These are phyloP conservation scores for Aphelinus atriplicis DNA, from an alignment of 1,140 invertebrate genomes.

Conservation along the genomic window DNA sequence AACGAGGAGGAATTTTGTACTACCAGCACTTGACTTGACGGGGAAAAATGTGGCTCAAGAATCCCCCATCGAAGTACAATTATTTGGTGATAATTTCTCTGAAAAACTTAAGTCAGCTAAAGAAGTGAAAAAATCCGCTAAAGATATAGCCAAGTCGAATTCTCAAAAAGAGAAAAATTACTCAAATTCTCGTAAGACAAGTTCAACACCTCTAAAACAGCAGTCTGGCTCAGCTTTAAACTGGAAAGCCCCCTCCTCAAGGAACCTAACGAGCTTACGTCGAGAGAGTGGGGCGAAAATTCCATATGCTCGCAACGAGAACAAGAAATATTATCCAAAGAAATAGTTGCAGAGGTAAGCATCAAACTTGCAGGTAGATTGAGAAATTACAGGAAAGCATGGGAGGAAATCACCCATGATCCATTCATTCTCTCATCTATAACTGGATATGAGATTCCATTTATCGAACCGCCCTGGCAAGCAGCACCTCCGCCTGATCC, in stretches of 20 bases:
- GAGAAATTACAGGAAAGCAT: constrained; percentile 22
- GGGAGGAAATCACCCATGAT: constrained; percentile 37
- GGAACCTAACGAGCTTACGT: background rate
- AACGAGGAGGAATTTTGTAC: background rate
- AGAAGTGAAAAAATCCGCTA: constrained; percentile 36
- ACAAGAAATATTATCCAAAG: background rate
- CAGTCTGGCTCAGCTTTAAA: constrained; percentile 30
- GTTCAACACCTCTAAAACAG: background rate
- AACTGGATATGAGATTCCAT: constrained; percentile 29
- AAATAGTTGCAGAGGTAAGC: constrained; percentile 32
- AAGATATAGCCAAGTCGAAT: constrained; percentile 19
- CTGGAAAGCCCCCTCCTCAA: constrained; percentile 6
- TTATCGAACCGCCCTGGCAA: background rate
- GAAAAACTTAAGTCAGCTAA: constrained; percentile 39
- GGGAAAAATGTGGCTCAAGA: constrained; percentile 27
- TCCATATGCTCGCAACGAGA: background rate
- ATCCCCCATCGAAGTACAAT: background rate
- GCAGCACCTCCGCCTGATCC: background rate
- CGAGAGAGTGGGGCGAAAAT: constrained; percentile 12
- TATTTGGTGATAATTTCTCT: constrained; percentile 34
- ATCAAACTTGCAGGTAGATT: constrained; percentile 30
- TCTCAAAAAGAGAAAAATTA: background rate
- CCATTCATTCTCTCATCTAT: constrained; percentile 31
- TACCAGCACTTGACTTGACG: background rate
- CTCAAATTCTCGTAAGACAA: background rate